Conservation (phyloP, 2,888 invertebrate species). For the Acanthosepion pharaonis region DNA sequence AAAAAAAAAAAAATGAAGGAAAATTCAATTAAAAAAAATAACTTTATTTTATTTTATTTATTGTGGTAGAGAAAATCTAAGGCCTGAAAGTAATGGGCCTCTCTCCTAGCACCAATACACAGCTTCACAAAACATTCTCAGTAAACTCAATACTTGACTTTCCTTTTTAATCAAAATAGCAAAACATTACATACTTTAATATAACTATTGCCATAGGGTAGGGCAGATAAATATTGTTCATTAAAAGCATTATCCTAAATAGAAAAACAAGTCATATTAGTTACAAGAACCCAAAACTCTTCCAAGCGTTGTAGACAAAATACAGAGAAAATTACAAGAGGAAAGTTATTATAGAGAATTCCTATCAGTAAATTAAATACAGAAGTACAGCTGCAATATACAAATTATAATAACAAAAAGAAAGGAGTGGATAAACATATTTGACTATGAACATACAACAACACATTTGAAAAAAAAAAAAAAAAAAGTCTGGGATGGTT, state of each 20-base stretch:
- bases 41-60: background rate
- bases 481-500: background rate
- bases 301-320: background rate
- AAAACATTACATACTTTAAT: background rate
- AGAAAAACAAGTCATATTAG: background rate
- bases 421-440: no score
- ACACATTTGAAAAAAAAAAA: background rate
- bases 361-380: background rate
- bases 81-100: background rate
- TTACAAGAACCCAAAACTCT: background rate
- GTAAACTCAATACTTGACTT: background rate
- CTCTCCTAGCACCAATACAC: background rate
- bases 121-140: background rate
- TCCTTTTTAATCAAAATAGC: background rate
- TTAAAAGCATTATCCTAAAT: background rate
- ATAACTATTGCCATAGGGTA: background rate
- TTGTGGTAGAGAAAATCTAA: background rate
- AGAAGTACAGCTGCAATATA: background rate
- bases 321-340: background rate
- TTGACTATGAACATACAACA: background rate
- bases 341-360: background rate
- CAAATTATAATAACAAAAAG: background rate
- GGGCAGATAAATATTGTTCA: background rate
- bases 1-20: no score
- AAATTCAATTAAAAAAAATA: background rate